Conservation (phyloP, 1,140 invertebrate species). For the Drosophila pseudoananassae region DNA sequence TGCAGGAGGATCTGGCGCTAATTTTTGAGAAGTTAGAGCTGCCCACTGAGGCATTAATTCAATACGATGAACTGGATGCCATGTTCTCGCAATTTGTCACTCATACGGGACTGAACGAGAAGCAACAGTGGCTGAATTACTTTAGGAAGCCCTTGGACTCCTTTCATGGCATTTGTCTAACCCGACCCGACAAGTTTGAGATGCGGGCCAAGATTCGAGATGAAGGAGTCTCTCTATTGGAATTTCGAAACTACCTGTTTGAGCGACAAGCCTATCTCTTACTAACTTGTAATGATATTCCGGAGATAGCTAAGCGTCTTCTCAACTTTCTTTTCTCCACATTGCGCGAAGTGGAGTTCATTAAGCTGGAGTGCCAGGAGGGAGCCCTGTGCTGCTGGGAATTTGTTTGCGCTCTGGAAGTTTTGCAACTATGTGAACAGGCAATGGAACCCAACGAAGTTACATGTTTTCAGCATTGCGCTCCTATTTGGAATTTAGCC, state of each 20-base stretch:
- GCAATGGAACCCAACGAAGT: conserved; percentile 88
- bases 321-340: conserved; percentile 80
- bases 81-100: conserved; percentile 98
- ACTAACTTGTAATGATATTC: conserved; percentile 69
- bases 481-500: conserved; percentile 95
- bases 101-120: conserved; percentile 94
- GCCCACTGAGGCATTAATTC: conserved; percentile 96
- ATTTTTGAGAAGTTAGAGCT: conserved; percentile 97
- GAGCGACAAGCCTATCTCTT: conserved; percentile 91
- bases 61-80: conserved; percentile 98
- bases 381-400: conserved; percentile 97
- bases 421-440: conserved; percentile 91
- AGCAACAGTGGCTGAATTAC: conserved; percentile 91
- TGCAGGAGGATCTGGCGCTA: conserved; percentile 97
- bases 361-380: conserved; percentile 86
- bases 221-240: conserved; percentile 90
- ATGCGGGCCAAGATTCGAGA: conserved; percentile 89
- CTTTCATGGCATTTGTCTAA: conserved; percentile 93
- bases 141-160: conserved; percentile 91
- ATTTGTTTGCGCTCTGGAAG: conserved; percentile 95
- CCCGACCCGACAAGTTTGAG: conserved; percentile 88
- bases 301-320: conserved; percentile 76
- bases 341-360: conserved; percentile 74
- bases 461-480: conserved; percentile 91
- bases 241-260: conserved; percentile 97